A percentile compares a stretch with the other conserved stretches of the same genome.
Conservation (phyloP, 2,888 invertebrate genomes). For the Nephrotoma appendiculata region DNA sequence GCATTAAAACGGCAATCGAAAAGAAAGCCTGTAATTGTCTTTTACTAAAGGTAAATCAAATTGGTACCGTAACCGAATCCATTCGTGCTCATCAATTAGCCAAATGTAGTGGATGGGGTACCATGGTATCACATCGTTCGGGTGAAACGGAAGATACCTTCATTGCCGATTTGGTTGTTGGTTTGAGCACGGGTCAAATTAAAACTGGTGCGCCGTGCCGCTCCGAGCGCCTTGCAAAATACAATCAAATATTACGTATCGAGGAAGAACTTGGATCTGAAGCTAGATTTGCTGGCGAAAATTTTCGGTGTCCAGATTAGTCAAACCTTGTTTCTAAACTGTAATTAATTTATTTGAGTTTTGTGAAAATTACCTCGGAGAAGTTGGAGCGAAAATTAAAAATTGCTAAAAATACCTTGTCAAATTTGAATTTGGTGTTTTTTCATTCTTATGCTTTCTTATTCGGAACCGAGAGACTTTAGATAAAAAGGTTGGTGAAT, state of each 20-base stretch:
- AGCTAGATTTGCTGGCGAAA: conserved; percentile 90
- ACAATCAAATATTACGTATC: conserved; percentile 96
- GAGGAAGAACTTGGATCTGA: conserved; percentile 89
- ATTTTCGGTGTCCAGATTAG: conserved; percentile 74
- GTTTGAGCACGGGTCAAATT: conserved; percentile 96
- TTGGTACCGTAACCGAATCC: conserved; percentile 96
- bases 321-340: no score
- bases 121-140: conserved; percentile 97
- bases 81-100: conserved; percentile 85
- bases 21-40: conserved; percentile 97
- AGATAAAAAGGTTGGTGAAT: no score
- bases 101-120: conserved; percentile 89
- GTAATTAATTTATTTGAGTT: no score
- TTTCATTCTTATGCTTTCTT: no score
- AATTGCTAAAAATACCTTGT: no score
- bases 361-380: no score
- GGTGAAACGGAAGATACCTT: conserved; percentile 99
- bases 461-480: no score
- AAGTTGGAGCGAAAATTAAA: no score
- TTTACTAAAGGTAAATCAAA: conserved; percentile 96
- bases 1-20: conserved; percentile 86
- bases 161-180: conserved; percentile 97
- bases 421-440: no score
- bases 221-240: conserved; percentile 95
- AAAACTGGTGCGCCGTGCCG: conserved; percentile 99